These are phyloP conservation scores for Protobothrops flavoviridis DNA, from an alignment of 2,113 vertebrate species.

Conservation along the genomic window DNA sequence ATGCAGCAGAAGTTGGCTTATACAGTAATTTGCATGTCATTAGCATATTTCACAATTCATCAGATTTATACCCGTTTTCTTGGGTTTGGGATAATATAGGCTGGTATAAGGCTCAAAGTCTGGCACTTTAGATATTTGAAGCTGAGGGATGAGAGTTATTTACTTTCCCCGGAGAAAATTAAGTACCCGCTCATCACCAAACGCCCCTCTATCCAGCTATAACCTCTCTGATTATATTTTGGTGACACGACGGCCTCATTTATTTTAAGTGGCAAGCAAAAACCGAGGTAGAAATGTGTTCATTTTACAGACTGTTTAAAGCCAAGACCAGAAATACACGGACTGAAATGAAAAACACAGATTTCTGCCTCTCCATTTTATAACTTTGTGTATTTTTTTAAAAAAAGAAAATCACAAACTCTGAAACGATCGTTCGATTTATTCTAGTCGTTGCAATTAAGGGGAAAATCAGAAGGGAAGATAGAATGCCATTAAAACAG, in stretches of 20 bases:
- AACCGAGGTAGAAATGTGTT: not conserved
- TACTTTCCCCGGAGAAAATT: not conserved
- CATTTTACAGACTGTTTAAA: not conserved
- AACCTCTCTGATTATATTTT: not conserved
- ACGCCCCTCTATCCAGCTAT: not conserved
- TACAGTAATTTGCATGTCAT: not conserved
- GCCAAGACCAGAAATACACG: not conserved
- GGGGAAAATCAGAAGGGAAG: not conserved
- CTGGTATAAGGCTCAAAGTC: slow-evolving; percentile 22
- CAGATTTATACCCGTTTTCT: slow-evolving; percentile 8
- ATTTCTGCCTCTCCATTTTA: not conserved
- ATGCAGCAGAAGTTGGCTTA: not conserved
- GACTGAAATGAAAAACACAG: slow-evolving; percentile 18
- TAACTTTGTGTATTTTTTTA: not conserved
- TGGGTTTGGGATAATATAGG: not conserved
- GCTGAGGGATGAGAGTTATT: not conserved
- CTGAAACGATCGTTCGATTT: slow-evolving; percentile 5
- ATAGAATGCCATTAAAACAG: not conserved
- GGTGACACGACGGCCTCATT: not conserved
- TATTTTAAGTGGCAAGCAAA: not conserved
- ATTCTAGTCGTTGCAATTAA: not conserved
- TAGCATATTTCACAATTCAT: slow-evolving; percentile 30
- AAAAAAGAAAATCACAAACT: not conserved
- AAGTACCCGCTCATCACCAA: not conserved
- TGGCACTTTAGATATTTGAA: not conserved